Conservation (phyloP, 2,797 vertebrate species). For the Peromyscus eremicus region DNA sequence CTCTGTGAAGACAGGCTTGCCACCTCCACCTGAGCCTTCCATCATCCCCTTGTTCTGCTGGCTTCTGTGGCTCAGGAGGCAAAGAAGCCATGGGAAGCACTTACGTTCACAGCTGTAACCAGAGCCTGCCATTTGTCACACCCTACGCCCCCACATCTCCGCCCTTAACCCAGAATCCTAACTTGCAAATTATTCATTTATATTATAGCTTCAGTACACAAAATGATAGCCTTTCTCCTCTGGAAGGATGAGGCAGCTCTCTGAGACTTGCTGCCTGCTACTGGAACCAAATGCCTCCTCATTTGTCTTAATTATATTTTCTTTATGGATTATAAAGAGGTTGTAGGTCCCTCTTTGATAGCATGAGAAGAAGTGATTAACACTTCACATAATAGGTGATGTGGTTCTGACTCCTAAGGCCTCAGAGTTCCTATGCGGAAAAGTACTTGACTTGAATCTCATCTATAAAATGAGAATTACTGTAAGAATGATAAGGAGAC, state of each 20-base stretch:
- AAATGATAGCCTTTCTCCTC: conserved; percentile 65
- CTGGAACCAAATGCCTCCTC: conserved; percentile 47
- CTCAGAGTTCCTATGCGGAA: background rate
- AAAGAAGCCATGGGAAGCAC: conserved; percentile 33
- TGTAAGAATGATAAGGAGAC: background rate
- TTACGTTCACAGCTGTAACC: conserved; percentile 34
- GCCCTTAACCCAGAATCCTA: conserved; percentile 63
- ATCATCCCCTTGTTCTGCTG: conserved; percentile 9
- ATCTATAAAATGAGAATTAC: conserved; percentile 14
- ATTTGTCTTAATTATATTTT: conserved; percentile 68
- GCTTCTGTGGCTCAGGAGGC: background rate
- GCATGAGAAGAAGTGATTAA: conserved; percentile 23
- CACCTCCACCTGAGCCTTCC: background rate
- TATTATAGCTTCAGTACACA: conserved; percentile 60
- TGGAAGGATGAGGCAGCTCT: background rate
- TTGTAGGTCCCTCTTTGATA: conserved; percentile 50
- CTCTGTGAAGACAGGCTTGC: background rate
- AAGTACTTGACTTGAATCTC: conserved; percentile 5
- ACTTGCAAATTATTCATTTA: conserved; percentile 67
- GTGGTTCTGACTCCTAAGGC: conserved; percentile 41
- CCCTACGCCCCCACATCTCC: background rate
- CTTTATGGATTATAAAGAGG: conserved; percentile 64
- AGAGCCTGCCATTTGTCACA: background rate
- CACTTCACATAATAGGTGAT: conserved; percentile 21
- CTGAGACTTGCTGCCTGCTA: background rate